Evolutionary conservation across 2,113 vertebrate genomes (phyloP), one percentile per base, ranked within the genome.

Genomic region (Rhynchopsitta pachyrhyncha): DNA sequence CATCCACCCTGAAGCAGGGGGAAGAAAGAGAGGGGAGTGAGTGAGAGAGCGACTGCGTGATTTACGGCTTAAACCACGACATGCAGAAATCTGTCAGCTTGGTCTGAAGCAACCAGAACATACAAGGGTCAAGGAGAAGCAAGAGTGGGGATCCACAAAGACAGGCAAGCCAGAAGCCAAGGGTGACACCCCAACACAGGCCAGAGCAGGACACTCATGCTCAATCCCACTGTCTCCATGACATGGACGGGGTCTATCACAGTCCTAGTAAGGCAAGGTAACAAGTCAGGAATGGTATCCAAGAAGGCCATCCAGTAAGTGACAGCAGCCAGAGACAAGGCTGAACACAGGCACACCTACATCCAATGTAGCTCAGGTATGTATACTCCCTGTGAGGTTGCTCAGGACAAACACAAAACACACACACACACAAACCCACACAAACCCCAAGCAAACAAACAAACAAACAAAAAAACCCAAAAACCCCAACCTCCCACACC

Each of bases 161-260:
- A 35, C 27, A 42, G 13, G 4, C 20, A 47, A 75, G 7, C 14
- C 29, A 42, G 22, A 9, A 70, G 15, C 13, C 25, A 66, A 69
- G 29, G 0, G 0, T 46, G 29, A 33, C 20, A 2, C 7, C 4
- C 2, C 17, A 53, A 3, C 3, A 6, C 18, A 49, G 20, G 31
- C 19, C 42, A 37, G 17, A 47, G 28, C 31, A 74, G 20, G 33
- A 55, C 6, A 41, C 29, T 4, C 29, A 62, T 20, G 9, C 19
- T 57, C 14, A 55, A 1, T 67, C 8, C 16, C 18, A 16, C 20
- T 24, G 8, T 52, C 13, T 17, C 13, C 16, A 6, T 50, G 29
- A 22, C 8, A 7, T 17, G 47, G 10, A 29, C 12, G 2, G 33
- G 18, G 13, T 73, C 42, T 60, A 6, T 6, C 25, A 27, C 12